A percentile compares a stretch with the other conserved stretches of the same genome.
Conservation (phyloP, 2,113 vertebrate genomes). For the Semicossyphus pulcher region DNA sequence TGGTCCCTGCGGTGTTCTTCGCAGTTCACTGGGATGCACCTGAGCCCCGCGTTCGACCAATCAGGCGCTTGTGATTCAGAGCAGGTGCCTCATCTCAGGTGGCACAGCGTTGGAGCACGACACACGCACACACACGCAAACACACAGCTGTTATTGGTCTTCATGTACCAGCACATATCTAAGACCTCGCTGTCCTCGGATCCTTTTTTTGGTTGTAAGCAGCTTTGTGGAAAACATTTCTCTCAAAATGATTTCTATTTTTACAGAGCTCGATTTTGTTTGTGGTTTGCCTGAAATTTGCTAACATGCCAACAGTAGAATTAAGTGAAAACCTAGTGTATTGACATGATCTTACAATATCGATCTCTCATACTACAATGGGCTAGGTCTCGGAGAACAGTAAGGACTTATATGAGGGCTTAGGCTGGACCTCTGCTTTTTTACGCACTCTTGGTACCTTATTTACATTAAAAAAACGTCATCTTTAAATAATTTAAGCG, state of each 20-base stretch:
- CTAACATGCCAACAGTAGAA: not conserved
- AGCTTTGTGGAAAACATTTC: not conserved
- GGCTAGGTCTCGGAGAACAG: not conserved
- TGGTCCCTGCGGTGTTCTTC: slow-evolving; percentile 44
- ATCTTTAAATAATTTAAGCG: too few species aligned
- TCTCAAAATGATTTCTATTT: not conserved
- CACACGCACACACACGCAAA: slow-evolving; percentile 13
- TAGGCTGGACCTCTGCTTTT: not conserved
- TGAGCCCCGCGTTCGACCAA: slow-evolving; percentile 68
- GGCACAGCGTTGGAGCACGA: slow-evolving; percentile 40
- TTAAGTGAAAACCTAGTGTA: too few species aligned
- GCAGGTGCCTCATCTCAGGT: slow-evolving; percentile 59
- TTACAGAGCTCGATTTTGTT: too few species aligned
- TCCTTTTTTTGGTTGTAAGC: not conserved
- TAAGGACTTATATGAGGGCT: not conserved
- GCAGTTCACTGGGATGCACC: slow-evolving; percentile 69
- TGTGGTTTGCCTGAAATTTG: too few species aligned
- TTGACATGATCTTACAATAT: too few species aligned
- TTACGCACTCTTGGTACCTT: not conserved
- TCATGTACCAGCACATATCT: slow-evolving; percentile 7
- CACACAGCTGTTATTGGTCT: slow-evolving; percentile 5
- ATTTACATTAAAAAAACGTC: too few species aligned
- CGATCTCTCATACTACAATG: not conserved
- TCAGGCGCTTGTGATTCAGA: slow-evolving; percentile 63
- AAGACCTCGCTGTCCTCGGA: not conserved